phyloP scores from a whole-genome alignment of 2,113 vertebrate genomes.

The Cyprichromis sp. region DNA sequence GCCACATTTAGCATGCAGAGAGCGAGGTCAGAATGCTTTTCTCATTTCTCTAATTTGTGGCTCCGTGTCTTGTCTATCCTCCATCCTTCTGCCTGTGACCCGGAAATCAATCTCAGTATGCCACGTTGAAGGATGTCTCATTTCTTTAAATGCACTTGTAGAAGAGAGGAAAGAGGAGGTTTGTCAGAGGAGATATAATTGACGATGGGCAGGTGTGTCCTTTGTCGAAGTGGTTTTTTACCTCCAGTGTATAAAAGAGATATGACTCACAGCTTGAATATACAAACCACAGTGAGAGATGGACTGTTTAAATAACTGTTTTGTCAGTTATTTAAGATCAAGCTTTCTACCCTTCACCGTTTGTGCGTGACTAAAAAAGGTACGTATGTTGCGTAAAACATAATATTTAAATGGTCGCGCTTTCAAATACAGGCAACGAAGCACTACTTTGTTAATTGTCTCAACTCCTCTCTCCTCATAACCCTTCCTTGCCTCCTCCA shows the following conservation, averaged over 20 bases:
- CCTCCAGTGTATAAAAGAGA: background rate
- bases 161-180: background rate
- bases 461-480: background rate
- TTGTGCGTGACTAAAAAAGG: background rate
- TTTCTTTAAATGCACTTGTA: background rate
- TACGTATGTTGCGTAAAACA: background rate
- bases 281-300: background rate
- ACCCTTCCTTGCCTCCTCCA: background rate
- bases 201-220: background rate
- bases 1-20: background rate
- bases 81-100: background rate
- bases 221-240: background rate
- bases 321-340: background rate
- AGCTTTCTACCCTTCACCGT: background rate
- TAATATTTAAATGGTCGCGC: background rate
- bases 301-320: background rate
- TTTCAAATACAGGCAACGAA: background rate
- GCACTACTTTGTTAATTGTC: background rate
- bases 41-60: background rate
- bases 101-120: background rate
- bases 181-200: background rate
- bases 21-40: background rate
- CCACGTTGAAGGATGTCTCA: background rate
- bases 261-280: background rate
- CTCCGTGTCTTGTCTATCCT: background rate